A percentile compares a stretch with the other conserved stretches of the same genome.
Conservation (phyloP, 2,113 vertebrate genomes). For the cattle (Bos taurus) region DNA sequence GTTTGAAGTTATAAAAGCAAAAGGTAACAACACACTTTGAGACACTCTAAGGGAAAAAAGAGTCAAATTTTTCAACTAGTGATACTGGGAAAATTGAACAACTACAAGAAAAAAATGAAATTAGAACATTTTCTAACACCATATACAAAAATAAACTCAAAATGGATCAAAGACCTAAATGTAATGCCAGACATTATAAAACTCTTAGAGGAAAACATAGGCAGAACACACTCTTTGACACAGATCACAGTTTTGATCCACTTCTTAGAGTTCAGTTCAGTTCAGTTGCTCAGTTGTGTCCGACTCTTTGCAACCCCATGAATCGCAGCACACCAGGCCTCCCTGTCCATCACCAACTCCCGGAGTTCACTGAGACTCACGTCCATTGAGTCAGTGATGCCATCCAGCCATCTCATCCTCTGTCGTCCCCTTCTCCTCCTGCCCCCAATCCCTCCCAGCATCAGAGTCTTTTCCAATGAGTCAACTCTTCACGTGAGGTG, state of each 20-base stretch:
- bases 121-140: not conserved
- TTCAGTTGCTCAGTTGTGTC: no score
- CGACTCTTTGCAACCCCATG: no score
- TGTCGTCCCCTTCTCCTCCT: no score
- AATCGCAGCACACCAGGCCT: no score
- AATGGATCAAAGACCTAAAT: not conserved
- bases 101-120: not conserved
- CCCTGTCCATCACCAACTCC: no score
- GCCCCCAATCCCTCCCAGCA: no score
- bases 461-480: no score
- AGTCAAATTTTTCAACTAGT: not conserved
- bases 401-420: no score
- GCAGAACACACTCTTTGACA: not conserved
- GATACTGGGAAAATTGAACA: not conserved
- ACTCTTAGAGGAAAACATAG: not conserved
- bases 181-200: not conserved
- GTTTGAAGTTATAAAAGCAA: not conserved
- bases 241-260: not conserved
- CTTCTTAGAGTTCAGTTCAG: not conserved
- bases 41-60: not conserved
- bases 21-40: not conserved
- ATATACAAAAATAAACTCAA: not conserved
- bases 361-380: no score
- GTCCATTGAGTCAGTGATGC: no score
- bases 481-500: no score